Conservation (phyloP, 2,113 vertebrate species). For the Gallinago jamesoni region DNA sequence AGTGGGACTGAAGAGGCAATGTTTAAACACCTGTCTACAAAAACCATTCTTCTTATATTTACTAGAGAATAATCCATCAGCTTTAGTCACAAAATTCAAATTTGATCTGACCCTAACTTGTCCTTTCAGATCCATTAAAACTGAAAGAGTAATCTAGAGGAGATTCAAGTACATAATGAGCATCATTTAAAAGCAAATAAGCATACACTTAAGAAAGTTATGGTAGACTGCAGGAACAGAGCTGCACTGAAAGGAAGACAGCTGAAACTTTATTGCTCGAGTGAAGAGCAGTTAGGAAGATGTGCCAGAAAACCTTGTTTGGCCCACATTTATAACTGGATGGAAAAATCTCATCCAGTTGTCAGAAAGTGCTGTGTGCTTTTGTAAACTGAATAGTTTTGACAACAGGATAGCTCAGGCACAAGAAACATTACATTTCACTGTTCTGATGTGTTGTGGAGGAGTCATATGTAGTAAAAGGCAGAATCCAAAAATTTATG, state of each 20-base stretch:
- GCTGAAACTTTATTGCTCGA: background rate
- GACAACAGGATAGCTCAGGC: background rate
- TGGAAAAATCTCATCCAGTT: background rate
- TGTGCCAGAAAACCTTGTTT: background rate
- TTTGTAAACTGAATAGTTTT: background rate
- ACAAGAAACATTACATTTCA: background rate
- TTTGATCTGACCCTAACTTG: background rate
- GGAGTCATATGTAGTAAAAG: background rate
- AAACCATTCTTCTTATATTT: background rate
- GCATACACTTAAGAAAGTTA: background rate
- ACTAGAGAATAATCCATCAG: background rate
- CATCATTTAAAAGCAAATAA: background rate
- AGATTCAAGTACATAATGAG: background rate
- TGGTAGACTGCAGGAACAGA: background rate
- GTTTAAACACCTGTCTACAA: background rate
- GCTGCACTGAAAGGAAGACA: background rate
- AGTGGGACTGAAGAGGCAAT: background rate
- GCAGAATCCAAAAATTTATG: background rate
- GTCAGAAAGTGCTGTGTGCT: background rate
- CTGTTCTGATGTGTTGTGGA: background rate
- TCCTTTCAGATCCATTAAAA: background rate
- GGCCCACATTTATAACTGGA: background rate
- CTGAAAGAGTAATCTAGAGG: background rate
- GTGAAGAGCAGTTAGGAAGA: background rate
- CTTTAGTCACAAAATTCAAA: background rate